Evolutionary conservation across 2,797 vertebrate genomes (phyloP).

Genomic region (Liparis tanakae): DNA sequence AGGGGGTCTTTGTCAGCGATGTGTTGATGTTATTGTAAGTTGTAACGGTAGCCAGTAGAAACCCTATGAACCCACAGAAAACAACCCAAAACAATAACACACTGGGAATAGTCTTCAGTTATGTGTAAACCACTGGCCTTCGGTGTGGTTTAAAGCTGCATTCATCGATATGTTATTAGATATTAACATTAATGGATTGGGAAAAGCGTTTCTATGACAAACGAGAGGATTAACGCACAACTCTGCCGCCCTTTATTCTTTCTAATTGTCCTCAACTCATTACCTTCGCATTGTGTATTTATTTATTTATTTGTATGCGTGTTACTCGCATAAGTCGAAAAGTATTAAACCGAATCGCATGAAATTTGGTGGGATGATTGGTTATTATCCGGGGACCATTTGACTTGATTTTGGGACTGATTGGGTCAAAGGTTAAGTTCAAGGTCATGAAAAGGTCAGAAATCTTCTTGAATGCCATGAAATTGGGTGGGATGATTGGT

Average conservation of each 20-base stretch:
- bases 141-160: constrained; percentile 33
- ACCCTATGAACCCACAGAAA: neutral
- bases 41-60: constrained; percentile 2
- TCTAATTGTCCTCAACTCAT: neutral
- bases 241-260: neutral
- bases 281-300: neutral
- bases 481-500: no score
- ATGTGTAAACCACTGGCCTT: constrained; percentile 18
- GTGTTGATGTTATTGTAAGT: constrained; percentile 1
- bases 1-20: constrained; percentile 28
- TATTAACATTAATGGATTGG: neutral
- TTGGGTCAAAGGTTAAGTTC: no score
- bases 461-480: no score
- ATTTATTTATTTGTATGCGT: no score
- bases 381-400: no score
- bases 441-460: no score
- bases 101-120: constrained; percentile 2
- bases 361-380: no score
- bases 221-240: neutral
- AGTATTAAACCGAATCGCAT: no score
- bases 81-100: neutral
- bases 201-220: neutral
- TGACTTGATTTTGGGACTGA: no score
- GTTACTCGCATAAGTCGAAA: no score
- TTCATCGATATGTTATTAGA: constrained; percentile 11